phyloP scores from a whole-genome alignment of 2,888 invertebrate species.

The Tetragonula carbonaria region DNA sequence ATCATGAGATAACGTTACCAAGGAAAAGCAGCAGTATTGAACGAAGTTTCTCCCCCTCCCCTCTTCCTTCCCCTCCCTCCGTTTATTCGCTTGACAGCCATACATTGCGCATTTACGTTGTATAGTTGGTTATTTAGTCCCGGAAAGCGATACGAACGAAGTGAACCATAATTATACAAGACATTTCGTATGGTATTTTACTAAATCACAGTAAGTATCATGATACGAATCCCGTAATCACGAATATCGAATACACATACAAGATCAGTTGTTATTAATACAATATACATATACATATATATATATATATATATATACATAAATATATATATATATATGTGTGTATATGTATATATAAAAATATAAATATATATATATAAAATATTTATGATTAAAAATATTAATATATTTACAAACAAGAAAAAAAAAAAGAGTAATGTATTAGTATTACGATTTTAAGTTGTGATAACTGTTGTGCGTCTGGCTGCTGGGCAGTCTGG shows the following conservation, averaged over 20 bases:
- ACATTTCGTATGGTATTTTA: constrained; percentile 87
- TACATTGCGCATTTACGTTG: constrained; percentile 72
- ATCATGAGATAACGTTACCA: constrained; percentile 54
- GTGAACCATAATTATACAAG: constrained; percentile 86
- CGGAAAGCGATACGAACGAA: constrained; percentile 40
- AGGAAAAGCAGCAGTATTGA: constrained; percentile 62
- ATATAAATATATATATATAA: constrained; percentile 77
- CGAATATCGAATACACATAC: constrained; percentile 70
- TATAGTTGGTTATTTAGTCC: constrained; percentile 55
- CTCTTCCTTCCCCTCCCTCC: background rate
- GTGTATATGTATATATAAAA: background rate
- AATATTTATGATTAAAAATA: constrained; percentile 82
- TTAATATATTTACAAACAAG: constrained; percentile 79
- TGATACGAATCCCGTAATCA: constrained; percentile 71
- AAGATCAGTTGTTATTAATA: constrained; percentile 80
- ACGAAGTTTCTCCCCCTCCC: constrained; percentile 38
- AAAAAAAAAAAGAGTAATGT: constrained; percentile 68
- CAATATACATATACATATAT: constrained; percentile 66
- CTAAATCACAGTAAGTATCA: constrained; percentile 80
- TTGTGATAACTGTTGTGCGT: constrained; percentile 81
- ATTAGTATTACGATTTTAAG: constrained; percentile 79
- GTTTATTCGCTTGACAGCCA: constrained; percentile 56
- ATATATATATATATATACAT: constrained; percentile 14
- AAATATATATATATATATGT: too few relatives aligned
- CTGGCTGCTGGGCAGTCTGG: constrained; percentile 83